These are phyloP conservation scores for Drosophila setifemur DNA, from an alignment of 1,140 invertebrate species.

Conservation along the genomic window DNA sequence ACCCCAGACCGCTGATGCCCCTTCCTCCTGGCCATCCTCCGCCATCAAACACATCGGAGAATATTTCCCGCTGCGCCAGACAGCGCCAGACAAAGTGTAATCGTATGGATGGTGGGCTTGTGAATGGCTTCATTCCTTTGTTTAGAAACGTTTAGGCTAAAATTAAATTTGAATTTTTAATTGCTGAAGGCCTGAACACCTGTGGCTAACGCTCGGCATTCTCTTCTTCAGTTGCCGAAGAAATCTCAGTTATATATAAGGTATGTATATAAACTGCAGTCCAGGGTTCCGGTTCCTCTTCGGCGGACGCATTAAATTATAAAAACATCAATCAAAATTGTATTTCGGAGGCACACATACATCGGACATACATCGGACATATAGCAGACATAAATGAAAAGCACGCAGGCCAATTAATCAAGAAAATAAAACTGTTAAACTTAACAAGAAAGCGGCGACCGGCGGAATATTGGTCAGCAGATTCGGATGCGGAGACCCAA, in stretches of 20 bases:
- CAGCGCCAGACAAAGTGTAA: slow-evolving; percentile 44
- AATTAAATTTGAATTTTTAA: slow-evolving; percentile 77
- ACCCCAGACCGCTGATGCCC: background rate
- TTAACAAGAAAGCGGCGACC: slow-evolving; percentile 47
- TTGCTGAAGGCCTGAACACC: slow-evolving; percentile 58
- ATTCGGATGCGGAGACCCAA: background rate
- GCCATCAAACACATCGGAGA: slow-evolving; percentile 3
- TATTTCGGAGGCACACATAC: slow-evolving; percentile 1
- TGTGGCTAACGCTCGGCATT: slow-evolving; percentile 47
- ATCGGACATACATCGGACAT: too few species aligned
- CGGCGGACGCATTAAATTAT: slow-evolving; percentile 55
- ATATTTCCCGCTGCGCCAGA: slow-evolving; percentile 51
- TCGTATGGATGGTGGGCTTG: slow-evolving; percentile 32
- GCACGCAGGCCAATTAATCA: slow-evolving; percentile 66
- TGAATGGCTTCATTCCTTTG: slow-evolving; percentile 66
- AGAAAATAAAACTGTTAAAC: slow-evolving; percentile 65
- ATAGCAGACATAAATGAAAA: slow-evolving; percentile 42
- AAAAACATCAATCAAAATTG: slow-evolving; percentile 78
- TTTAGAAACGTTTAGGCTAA: slow-evolving; percentile 75
- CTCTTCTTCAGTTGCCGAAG: background rate
- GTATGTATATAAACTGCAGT: background rate
- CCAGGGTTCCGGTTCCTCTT: slow-evolving; percentile 3
- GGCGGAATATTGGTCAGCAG: slow-evolving; percentile 4
- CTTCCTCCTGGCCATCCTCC: slow-evolving; percentile 11
- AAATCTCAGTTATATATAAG: slow-evolving; percentile 19